These are phyloP conservation scores for Carassius gibelio DNA, from an alignment of 2,113 vertebrate species.

Conservation along the genomic window DNA sequence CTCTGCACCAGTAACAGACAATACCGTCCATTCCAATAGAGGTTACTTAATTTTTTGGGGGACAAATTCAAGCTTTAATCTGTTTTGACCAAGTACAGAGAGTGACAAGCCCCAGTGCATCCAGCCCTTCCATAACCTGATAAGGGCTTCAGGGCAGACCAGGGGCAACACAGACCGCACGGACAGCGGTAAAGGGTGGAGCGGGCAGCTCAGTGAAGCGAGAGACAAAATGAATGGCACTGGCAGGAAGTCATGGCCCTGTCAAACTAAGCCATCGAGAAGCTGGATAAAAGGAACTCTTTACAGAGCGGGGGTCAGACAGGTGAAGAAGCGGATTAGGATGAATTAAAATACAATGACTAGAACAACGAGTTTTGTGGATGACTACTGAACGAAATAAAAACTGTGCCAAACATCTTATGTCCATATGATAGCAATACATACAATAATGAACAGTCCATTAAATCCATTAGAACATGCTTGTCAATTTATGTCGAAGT, in stretches of 20 bases:
- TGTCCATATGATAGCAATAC: neutral
- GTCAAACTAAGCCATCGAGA: neutral
- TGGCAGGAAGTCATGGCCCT: conserved; percentile 26
- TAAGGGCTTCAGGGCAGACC: conserved; percentile 68
- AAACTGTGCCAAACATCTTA: neutral
- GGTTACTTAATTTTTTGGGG: conserved; percentile 3
- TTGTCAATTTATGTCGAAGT: neutral
- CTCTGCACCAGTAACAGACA: neutral
- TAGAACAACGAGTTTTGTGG: neutral
- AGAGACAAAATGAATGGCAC: neutral
- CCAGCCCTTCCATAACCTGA: conserved; percentile 69
- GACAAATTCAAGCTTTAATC: conserved; percentile 34
- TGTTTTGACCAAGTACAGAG: conserved; percentile 80
- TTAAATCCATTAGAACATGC: neutral
- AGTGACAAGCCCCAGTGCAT: conserved; percentile 69
- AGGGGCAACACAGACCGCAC: conserved; percentile 51
- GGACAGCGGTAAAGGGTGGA: neutral
- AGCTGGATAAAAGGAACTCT: neutral
- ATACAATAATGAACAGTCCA: neutral
- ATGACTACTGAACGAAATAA: neutral
- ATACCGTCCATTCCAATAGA: neutral
- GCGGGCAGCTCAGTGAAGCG: conserved; percentile 1
- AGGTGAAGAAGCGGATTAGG: neutral
- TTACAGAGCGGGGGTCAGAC: neutral
- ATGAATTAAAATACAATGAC: neutral